These are phyloP conservation scores for Bursaphelenchus okinawaensis DNA, from an alignment of 2,888 invertebrate genomes.

Conservation along the genomic window DNA sequence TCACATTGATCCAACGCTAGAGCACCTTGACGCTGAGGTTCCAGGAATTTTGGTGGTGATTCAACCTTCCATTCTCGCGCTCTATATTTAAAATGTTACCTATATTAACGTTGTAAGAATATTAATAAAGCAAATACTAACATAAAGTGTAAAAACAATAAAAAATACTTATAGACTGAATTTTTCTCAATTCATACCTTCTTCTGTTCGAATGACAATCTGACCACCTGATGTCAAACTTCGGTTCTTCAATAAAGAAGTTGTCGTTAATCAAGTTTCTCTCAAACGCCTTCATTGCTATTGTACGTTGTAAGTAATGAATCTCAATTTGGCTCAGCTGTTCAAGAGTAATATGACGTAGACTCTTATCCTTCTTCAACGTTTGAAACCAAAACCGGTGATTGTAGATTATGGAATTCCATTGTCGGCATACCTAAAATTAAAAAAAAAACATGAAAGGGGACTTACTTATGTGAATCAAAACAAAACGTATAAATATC, in stretches of 20 bases:
- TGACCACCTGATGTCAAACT: slow-evolving; percentile 3
- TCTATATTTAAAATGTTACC: neutral
- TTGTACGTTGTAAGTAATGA: neutral
- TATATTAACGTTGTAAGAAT: neutral
- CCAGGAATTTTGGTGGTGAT: slow-evolving; percentile 1
- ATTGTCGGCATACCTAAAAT: slow-evolving; percentile 10
- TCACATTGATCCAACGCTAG: neutral
- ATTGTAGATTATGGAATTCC: neutral
- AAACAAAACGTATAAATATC: too few species aligned
- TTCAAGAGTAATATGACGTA: neutral
- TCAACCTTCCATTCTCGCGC: neutral
- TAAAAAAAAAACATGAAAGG: neutral
- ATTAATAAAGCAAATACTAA: neutral
- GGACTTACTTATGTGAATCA: too few species aligned
- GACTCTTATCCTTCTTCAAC: neutral
- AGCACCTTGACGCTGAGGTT: neutral
- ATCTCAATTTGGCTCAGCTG: neutral
- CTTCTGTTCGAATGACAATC: neutral
- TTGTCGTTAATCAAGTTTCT: slow-evolving; percentile 7
- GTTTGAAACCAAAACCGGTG: slow-evolving; percentile 11
- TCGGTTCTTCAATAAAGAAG: neutral
- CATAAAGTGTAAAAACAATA: too few species aligned
- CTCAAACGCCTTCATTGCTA: slow-evolving; percentile 3
- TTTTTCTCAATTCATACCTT: neutral
- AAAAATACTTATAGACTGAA: too few species aligned